Evolutionary conservation across 2,797 vertebrate species (phyloP).

Genomic region (Hafferia zeledoni): DNA sequence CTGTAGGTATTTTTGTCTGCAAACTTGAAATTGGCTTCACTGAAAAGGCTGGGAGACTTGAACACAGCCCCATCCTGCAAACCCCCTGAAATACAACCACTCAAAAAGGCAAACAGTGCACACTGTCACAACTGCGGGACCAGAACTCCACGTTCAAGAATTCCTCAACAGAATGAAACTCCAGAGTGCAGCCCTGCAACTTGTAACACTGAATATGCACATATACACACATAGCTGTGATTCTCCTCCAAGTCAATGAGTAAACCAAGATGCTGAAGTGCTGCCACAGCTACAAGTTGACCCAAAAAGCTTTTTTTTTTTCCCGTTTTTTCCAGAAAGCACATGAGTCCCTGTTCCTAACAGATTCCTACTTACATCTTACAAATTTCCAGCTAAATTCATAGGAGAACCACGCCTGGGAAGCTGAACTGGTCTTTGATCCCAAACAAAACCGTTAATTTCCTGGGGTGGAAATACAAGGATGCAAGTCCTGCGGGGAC

Average conservation of each 20-base stretch:
- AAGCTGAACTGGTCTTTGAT: background rate
- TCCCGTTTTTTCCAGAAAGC: background rate
- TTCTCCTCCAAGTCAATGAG: background rate
- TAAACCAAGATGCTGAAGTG: background rate
- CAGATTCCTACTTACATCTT: background rate
- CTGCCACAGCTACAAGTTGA: background rate
- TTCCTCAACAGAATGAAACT: background rate
- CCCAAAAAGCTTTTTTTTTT: background rate
- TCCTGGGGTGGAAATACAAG: background rate
- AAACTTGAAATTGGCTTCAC: background rate
- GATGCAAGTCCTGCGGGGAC: background rate
- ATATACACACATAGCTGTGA: background rate
- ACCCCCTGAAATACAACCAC: background rate
- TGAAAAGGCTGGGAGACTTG: background rate
- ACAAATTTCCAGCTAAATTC: background rate
- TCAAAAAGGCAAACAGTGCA: background rate
- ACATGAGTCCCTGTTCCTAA: background rate
- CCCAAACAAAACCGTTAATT: background rate
- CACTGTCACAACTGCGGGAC: background rate
- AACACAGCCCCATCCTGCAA: rapidly evolving
- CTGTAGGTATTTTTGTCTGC: background rate
- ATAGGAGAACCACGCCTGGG: rapidly evolving
- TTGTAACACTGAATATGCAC: background rate
- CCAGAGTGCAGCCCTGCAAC: background rate
- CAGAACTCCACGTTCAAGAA: background rate